Percentiles rank a stretch among this genome's conserved stretches.
Conservation (phyloP, 1,140 invertebrate genomes). For the Octopus bimaculoides region DNA sequence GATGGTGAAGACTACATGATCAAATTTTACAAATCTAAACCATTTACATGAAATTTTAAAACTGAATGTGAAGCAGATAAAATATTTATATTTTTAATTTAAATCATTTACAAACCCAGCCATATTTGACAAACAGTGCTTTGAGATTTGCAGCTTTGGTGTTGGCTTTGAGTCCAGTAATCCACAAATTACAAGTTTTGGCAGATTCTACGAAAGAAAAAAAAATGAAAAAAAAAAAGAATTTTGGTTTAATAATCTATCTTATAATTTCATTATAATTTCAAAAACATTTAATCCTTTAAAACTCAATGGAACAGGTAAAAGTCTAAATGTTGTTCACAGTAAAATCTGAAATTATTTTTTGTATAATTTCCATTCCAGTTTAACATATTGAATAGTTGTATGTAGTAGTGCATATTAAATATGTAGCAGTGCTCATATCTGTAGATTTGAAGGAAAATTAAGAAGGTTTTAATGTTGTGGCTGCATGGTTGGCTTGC, state of each 20-base stretch:
- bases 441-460: too few species aligned
- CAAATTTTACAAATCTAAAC: too few species aligned
- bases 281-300: neutral
- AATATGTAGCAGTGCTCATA: too few species aligned
- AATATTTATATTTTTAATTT: neutral
- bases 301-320: neutral
- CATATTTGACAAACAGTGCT: constrained; percentile 84
- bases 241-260: neutral
- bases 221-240: constrained; percentile 7
- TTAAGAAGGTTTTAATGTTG: too few species aligned
- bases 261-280: neutral
- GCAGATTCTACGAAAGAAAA: constrained; percentile 23
- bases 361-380: constrained; percentile 35
- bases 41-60: neutral
- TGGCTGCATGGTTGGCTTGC: too few species aligned
- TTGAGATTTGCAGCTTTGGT: constrained; percentile 91
- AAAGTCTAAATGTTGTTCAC: constrained; percentile 9
- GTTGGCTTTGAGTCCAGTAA: constrained; percentile 83
- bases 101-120: constrained; percentile 69
- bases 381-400: constrained; percentile 33
- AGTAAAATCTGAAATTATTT: constrained; percentile 18
- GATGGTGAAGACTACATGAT: too few species aligned
- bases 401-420: constrained; percentile 17
- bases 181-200: constrained; percentile 72
- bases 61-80: neutral